Base-by-base conservation (phyloP, 1,140 invertebrate genomes). In the Aethina tumida region DNA sequence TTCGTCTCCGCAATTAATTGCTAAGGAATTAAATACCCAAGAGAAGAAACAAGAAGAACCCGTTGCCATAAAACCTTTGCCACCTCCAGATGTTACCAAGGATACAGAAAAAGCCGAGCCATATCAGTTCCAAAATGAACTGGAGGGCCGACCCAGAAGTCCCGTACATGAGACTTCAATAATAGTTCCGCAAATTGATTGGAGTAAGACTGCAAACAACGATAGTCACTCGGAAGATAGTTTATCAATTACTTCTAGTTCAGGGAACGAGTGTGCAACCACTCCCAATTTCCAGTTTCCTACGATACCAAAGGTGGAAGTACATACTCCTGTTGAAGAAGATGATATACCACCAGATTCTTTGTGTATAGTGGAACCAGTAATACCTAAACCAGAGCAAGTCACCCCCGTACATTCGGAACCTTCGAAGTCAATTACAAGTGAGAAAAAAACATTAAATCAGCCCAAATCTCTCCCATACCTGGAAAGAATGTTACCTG, bases 171-270 rank as follows among this genome's bases (percentile, higher is more conserved):
- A 78, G 54, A 75, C 72, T 0, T 69, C 69, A 0, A 75, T 76
- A 12, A 62, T 76, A 18, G 74, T 79, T 0, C 74, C 75, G 1
- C 67, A 77, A 37, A 73, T 80, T 13, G 68, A 76, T 12, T 78
- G 76, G 75, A 60, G 53, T 22, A 70, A 65, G 26, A 50, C 61
- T 22, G 50, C 58, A 14, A 32, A 65, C 26, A 60, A 43, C 3
- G 34, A 47, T 6, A 48, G 3, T 60, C 62, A 3, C 70, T 39
- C 67, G 73, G 33, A 75, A 74, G 35, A 77, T 69, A 14, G 77
- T 78, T 59, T 80, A 74, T 73, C 73, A 21, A 55, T 63, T 10
- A 61, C 61, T 26, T 62, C 62, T 3, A 65, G 63, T 6, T 57
- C 59, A 20, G 43, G 46, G 12, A 47, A 50, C 20, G 43, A 51